Base-by-base conservation (phyloP, 2,888 invertebrate genomes). In the Seladonia tumulorum region DNA sequence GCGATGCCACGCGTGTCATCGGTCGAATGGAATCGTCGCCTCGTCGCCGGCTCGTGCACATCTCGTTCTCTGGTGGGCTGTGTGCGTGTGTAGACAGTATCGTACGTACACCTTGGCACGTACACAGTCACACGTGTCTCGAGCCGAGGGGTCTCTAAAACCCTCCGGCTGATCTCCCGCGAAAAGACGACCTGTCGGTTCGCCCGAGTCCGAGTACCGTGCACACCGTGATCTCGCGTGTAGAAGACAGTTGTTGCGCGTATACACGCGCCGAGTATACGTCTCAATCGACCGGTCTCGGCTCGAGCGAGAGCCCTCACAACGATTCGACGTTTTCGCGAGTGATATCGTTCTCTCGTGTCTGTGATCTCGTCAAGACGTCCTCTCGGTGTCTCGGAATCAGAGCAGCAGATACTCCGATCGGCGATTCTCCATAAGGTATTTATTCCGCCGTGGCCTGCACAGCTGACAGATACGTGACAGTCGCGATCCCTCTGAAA, bases 281-380 rank as follows among this genome's bases (percentile, higher is more conserved):
- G 90, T 87, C 86, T 85, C 22, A 22, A 87, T 76, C 87, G 87
- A 90, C 89, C 91, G 89, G 88, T 90, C 90, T 89, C 89, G 89
- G 87, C 73, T 77, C 79, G 82, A 35, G 29, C 71, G 75, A 81
- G 70, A 63, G n/a, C 47, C 49, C 60, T 14, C 60, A 14, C 66
- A 70, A 10, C 66, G 60, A 63, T 60, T 39, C 53, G 35, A 68
- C 49, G 39, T 35, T 53, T 68, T 78, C 78, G 83, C 66, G 77
- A 81, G 87, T 86, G 87, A 57, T 86, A 29, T 25, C 66, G 60
- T 75, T 78, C n/a, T 78, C 42, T 70, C 70, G 39, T 39, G 42
- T 74, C 60, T 75, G 42, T 29, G 72, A 85, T 70, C 16, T 63
- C 66, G 53, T 66, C 72, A 73, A 71, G 78, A 71, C 68, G 22